These are phyloP conservation scores for Symphodus melops DNA, from an alignment of 2,113 vertebrate genomes.

Conservation along the genomic window DNA sequence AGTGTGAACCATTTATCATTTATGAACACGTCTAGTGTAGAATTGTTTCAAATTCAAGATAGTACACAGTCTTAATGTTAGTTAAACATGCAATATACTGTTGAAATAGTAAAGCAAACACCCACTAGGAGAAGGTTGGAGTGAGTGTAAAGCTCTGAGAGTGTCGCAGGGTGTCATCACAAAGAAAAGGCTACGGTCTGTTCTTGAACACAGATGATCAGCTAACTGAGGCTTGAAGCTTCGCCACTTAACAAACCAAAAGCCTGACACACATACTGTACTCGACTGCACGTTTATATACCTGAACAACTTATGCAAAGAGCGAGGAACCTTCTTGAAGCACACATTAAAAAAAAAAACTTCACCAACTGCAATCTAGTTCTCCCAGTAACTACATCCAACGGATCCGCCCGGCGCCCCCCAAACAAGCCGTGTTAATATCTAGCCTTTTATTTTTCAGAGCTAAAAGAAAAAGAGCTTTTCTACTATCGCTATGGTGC, in stretches of 20 bases:
- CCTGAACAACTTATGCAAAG: constrained; percentile 69
- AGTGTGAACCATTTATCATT: constrained; percentile 76
- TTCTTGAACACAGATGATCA: constrained; percentile 68
- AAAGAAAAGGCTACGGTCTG: constrained; percentile 63
- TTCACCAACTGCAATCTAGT: constrained; percentile 70
- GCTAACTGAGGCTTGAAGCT: constrained; percentile 69
- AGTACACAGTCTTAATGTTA: constrained; percentile 81
- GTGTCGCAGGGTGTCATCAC: constrained; percentile 57
- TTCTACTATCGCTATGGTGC: constrained; percentile 76
- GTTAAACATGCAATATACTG: constrained; percentile 85
- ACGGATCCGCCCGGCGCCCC: constrained; percentile 66
- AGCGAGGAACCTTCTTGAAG: constrained; percentile 55
- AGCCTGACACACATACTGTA: constrained; percentile 77
- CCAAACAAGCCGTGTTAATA: constrained; percentile 76
- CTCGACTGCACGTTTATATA: constrained; percentile 65
- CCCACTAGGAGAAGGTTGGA: constrained; percentile 62
- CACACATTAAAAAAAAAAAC: constrained; percentile 75
- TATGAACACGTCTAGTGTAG: constrained; percentile 76
- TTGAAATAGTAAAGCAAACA: constrained; percentile 75
- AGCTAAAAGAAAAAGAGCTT: constrained; percentile 74
- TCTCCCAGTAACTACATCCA: constrained; percentile 68
- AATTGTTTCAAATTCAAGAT: constrained; percentile 70
- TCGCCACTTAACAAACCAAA: constrained; percentile 70
- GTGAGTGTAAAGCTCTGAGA: constrained; percentile 65
- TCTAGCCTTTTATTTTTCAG: constrained; percentile 78